Base-by-base conservation (phyloP, 2,797 vertebrate genomes). In the Molossus alvarezi region DNA sequence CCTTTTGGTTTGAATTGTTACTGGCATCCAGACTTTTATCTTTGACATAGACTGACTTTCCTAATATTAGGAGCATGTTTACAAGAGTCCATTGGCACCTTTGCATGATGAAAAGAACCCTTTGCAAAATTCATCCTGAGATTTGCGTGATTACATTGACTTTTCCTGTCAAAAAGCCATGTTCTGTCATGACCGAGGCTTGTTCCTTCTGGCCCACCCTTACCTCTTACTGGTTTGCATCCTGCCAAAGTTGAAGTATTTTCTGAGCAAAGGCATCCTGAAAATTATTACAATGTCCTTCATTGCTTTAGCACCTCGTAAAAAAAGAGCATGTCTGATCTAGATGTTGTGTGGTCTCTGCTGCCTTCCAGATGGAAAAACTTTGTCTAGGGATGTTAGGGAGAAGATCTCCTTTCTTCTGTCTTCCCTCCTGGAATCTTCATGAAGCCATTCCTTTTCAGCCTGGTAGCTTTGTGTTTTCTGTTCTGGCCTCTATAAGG, bases 381-480 rank as follows among this genome's bases (percentile, higher is more conserved):
- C 91, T 81, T 90, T 62, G 71, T 58, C 57, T 79, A 29, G 85
- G 58, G 48, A 33, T 71, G 57, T 90, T 69, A 55, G 25, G 45
- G 51, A 20, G 37, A 80, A 95, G 83, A 51, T 93, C 64, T 94
- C 48, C 88, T 96, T 72, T 72, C 60, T 85, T 93, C 75, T 80
- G 1, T 81, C 55, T 91, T 69, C 57, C 51, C 60, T 87, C 48
- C 90, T 95, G 75, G 65, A 86, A 55, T 77, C 69, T 71, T 86
- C 55, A 53, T 60, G 60, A 90, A 95, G 17, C 76, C 23, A 57
- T 88, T 91, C 86, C 90, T 89, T 88, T 92, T 93, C 58, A 92
- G 58, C 62, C 72, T 76, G 45, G 60, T 72, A 87, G 79, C 65
- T 89, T 91, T 91, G 48, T 76, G 87, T 76, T 79, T 82, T 71